A percentile compares a stretch with the other conserved stretches of the same genome.
These are phyloP conservation scores for Calameuta idolon DNA, from an alignment of 2,888 invertebrate genomes.

Conservation along the genomic window DNA sequence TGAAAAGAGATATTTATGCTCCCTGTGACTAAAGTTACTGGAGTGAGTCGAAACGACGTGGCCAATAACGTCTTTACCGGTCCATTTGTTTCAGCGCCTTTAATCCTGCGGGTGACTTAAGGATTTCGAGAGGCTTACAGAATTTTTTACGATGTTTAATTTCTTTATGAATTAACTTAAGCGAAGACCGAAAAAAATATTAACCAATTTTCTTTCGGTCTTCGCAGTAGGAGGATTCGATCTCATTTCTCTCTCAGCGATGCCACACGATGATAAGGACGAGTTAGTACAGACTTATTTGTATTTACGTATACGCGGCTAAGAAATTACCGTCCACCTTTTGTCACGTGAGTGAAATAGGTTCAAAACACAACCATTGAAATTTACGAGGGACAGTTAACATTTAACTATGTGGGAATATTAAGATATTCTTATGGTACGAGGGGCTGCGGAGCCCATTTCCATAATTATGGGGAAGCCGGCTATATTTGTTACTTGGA, in stretches of 20 bases:
- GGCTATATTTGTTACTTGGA: slow-evolving; percentile 44
- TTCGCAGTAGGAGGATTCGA: not conserved
- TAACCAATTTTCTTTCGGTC: not conserved
- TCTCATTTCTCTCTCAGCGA: not conserved
- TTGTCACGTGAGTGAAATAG: slow-evolving; percentile 45
- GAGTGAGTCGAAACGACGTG: not conserved
- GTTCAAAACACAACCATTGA: slow-evolving; percentile 38
- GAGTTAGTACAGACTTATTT: not conserved
- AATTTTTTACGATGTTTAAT: not conserved
- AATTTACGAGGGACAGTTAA: slow-evolving; percentile 36
- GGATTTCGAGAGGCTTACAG: not conserved
- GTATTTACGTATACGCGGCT: not conserved
- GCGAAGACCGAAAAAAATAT: not conserved
- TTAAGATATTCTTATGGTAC: slow-evolving; percentile 37
- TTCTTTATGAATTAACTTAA: not conserved
- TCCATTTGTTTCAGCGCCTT: not conserved
- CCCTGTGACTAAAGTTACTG: not conserved
- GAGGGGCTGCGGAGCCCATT: slow-evolving; percentile 35
- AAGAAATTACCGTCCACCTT: slow-evolving; percentile 38
- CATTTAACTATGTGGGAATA: slow-evolving; percentile 34
- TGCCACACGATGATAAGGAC: not conserved
- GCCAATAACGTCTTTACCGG: not conserved
- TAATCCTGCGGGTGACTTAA: not conserved
- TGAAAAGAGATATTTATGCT: slow-evolving; percentile 8
- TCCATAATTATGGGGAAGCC: slow-evolving; percentile 49